phyloP scores from a whole-genome alignment of 2,113 vertebrate genomes.

The Eleginops maclovinus region DNA sequence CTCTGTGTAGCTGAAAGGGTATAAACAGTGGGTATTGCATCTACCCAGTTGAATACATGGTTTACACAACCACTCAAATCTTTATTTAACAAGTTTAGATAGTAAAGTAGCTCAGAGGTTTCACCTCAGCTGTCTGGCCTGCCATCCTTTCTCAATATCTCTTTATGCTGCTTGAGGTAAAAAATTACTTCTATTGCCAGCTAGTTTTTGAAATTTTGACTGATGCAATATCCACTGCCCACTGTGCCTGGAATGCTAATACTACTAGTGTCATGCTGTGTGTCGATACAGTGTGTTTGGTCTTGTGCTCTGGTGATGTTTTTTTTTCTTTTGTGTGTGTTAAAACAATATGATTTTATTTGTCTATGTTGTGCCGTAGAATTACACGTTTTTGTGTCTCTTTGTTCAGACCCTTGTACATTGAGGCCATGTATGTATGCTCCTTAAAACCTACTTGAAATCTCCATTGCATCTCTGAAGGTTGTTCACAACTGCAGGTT shows the following conservation, averaged over 20 bases:
- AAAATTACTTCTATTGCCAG: slow-evolving; percentile 31
- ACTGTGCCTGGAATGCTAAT: slow-evolving; percentile 68
- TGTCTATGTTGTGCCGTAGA: slow-evolving; percentile 47
- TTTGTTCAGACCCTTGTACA: not conserved
- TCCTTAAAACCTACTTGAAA: not conserved
- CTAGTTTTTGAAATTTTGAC: slow-evolving; percentile 37
- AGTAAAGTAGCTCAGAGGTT: slow-evolving; percentile 42
- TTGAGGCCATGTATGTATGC: not conserved
- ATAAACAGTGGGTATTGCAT: slow-evolving; percentile 79
- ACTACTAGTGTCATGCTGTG: slow-evolving; percentile 53
- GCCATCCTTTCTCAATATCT: slow-evolving; percentile 7
- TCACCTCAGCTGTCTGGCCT: slow-evolving; percentile 33
- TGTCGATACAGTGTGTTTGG: slow-evolving; percentile 41
- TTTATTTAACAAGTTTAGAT: slow-evolving; percentile 48
- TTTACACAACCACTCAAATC: slow-evolving; percentile 20
- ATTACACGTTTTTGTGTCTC: not conserved
- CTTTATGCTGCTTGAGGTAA: slow-evolving; percentile 14
- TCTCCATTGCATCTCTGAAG: not conserved
- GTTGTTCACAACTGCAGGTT: slow-evolving; percentile 13
- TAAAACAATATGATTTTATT: slow-evolving; percentile 9
- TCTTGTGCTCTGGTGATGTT: slow-evolving; percentile 52
- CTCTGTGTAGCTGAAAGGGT: slow-evolving; percentile 60
- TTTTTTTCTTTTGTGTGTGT: slow-evolving; percentile 12
- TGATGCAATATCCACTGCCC: slow-evolving; percentile 81
- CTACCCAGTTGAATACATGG: slow-evolving; percentile 49